Conservation (phyloP, 2,797 vertebrate genomes). For the Halcyon badia region DNA sequence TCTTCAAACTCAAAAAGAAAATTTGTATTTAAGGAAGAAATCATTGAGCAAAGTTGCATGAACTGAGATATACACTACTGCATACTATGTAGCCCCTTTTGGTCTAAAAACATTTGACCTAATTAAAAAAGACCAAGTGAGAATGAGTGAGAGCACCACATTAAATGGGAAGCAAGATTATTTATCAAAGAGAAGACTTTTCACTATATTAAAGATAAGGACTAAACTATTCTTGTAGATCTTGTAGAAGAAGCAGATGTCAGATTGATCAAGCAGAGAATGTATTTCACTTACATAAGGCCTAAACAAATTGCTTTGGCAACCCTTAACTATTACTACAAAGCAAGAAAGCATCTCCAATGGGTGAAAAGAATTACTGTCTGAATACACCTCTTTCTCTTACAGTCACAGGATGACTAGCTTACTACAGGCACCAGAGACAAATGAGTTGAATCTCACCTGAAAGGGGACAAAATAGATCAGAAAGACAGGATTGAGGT, state of each 20-base stretch:
- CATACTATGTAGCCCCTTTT: background rate
- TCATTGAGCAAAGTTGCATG: background rate
- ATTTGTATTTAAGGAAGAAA: background rate
- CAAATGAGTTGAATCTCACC: background rate
- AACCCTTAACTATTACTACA: background rate
- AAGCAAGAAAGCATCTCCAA: background rate
- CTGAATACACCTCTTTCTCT: background rate
- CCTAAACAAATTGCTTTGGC: background rate
- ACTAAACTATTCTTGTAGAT: background rate
- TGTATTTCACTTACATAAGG: background rate
- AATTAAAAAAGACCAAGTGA: background rate
- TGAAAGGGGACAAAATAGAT: background rate
- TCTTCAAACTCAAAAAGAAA: background rate
- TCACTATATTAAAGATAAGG: background rate
- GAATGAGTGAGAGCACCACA: accelerated
- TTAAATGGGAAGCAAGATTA: background rate
- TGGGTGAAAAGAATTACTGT: background rate
- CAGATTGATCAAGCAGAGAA: background rate
- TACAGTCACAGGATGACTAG: background rate
- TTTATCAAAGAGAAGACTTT: background rate
- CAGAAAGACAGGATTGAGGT: background rate
- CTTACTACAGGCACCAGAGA: background rate
- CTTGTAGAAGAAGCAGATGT: background rate
- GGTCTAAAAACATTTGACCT: background rate
- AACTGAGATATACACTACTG: background rate